A percentile compares a stretch with the other conserved stretches of the same genome.
These are phyloP conservation scores for Neoseiulus cucumeris DNA, from an alignment of 1,140 invertebrate genomes.

Conservation along the genomic window DNA sequence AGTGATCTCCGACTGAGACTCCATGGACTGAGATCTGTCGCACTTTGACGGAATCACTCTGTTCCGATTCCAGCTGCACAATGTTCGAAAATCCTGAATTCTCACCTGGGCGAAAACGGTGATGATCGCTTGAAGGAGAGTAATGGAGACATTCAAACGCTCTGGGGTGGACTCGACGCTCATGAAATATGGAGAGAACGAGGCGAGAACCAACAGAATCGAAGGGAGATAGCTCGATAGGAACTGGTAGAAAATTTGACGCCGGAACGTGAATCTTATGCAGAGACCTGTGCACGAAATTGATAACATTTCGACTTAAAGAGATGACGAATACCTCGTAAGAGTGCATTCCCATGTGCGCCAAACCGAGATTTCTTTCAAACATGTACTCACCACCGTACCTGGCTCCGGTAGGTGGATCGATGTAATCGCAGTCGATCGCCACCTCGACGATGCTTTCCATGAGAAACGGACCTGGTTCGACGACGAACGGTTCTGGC, in stretches of 20 bases:
- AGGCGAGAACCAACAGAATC: background rate
- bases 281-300: background rate
- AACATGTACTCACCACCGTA: background rate
- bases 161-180: background rate
- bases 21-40: background rate
- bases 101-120: background rate
- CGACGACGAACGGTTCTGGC: background rate
- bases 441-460: background rate
- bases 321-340: background rate
- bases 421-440: background rate
- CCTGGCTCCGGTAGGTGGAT: background rate
- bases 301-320: background rate
- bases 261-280: background rate
- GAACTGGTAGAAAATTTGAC: background rate
- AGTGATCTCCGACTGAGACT: background rate
- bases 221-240: background rate
- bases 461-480: background rate
- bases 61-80: too few relatives aligned
- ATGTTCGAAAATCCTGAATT: background rate
- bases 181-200: background rate
- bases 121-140: background rate
- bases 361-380: background rate
- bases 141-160: background rate
- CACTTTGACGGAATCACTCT: background rate
- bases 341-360: background rate